phyloP scores from a whole-genome alignment of 2,797 vertebrate genomes.

The Esox lucius region DNA sequence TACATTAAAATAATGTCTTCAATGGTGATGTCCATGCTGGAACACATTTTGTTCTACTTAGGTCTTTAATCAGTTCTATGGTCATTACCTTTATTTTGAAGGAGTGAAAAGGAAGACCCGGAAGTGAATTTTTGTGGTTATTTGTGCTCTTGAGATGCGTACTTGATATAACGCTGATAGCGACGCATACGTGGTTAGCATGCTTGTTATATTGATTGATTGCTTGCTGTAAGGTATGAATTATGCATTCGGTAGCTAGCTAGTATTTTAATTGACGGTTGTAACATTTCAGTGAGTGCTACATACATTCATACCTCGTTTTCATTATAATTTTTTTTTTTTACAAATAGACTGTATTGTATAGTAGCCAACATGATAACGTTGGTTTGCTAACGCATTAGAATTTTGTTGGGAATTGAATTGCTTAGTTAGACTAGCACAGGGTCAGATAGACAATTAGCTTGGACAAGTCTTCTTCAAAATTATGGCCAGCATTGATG shows the following conservation, averaged over 20 bases:
- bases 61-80: neutral
- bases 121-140: neutral
- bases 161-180: too few relatives aligned
- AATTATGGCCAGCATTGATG: constrained; percentile 10
- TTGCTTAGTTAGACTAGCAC: neutral
- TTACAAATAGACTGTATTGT: neutral
- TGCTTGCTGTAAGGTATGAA: neutral
- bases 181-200: too few relatives aligned
- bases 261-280: neutral
- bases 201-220: neutral
- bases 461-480: neutral
- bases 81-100: neutral
- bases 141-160: neutral
- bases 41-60: too few relatives aligned
- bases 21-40: too few relatives aligned
- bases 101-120: neutral
- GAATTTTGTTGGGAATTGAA: neutral
- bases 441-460: neutral
- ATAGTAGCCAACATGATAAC: neutral
- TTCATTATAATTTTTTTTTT: neutral
- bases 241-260: neutral
- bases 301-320: neutral
- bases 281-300: neutral
- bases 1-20: too few relatives aligned
- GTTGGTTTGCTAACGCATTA: neutral